These are phyloP conservation scores for Cephus nigrinus DNA, from an alignment of 2,888 invertebrate genomes.

Conservation along the genomic window DNA sequence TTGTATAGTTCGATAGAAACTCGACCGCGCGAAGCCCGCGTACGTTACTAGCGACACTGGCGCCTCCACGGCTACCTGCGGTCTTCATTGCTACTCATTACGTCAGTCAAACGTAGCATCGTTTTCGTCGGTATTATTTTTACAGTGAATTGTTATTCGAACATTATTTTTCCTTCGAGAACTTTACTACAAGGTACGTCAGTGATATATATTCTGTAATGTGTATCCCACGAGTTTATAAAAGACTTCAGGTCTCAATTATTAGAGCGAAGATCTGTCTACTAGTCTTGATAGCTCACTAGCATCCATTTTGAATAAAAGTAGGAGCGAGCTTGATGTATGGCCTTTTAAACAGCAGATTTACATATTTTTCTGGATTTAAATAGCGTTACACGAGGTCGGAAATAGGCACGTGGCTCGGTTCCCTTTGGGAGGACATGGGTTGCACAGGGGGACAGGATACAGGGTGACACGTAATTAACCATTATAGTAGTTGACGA, in stretches of 20 bases:
- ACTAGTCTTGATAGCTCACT: background rate
- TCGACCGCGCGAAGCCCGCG: slow-evolving; percentile 45
- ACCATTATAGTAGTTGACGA: background rate
- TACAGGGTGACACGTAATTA: slow-evolving; percentile 1
- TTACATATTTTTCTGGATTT: slow-evolving; percentile 52
- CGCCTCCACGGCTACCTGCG: background rate
- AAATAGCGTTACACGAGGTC: slow-evolving; percentile 34
- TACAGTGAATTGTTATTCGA: background rate
- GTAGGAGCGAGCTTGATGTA: slow-evolving; percentile 37
- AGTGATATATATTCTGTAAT: background rate
- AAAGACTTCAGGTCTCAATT: background rate
- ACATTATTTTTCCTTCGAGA: background rate
- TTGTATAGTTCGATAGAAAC: slow-evolving; percentile 34
- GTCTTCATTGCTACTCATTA: background rate
- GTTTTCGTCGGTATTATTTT: background rate
- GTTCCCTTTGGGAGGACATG: background rate
- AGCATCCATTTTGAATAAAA: slow-evolving; percentile 4
- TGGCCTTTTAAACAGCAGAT: slow-evolving; percentile 48
- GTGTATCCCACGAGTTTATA: background rate
- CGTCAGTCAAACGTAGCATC: background rate
- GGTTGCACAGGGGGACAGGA: background rate
- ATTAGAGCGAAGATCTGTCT: background rate
- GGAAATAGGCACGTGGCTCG: slow-evolving; percentile 42
- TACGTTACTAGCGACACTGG: background rate
- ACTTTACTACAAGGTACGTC: background rate